Conservation (phyloP, 2,113 vertebrate genomes). For the Paramisgurnus dabryanus region DNA sequence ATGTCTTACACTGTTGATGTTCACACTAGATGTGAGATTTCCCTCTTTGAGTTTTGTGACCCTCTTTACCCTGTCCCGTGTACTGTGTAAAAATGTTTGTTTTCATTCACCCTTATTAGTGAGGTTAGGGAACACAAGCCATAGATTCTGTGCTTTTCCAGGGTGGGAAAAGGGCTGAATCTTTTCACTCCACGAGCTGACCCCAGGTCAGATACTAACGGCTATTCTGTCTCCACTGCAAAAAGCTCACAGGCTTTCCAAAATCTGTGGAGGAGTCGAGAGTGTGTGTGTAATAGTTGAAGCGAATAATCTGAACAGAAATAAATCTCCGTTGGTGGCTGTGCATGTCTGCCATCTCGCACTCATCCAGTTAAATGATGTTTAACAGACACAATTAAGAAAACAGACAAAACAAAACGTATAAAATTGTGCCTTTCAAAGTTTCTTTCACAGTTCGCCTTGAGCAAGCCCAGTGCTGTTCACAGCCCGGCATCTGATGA, state of each 20-base stretch:
- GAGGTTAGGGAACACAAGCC: slow-evolving; percentile 44
- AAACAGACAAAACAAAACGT: slow-evolving; percentile 53
- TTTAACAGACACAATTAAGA: slow-evolving; percentile 66
- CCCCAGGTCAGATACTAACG: slow-evolving; percentile 37
- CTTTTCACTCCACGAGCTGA: slow-evolving; percentile 29
- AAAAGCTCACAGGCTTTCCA: slow-evolving; percentile 66
- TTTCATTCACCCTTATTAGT: slow-evolving; percentile 41
- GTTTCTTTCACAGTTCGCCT: slow-evolving; percentile 55
- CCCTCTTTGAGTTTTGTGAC: slow-evolving; percentile 24
- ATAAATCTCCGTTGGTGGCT: slow-evolving; percentile 71
- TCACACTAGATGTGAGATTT: slow-evolving; percentile 32
- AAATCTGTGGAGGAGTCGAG: slow-evolving; percentile 33
- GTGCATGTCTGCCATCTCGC: slow-evolving; percentile 62
- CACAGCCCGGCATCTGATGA: slow-evolving; percentile 60
- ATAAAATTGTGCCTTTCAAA: slow-evolving; percentile 61
- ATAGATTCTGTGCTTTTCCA: slow-evolving; percentile 57
- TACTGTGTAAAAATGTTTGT: slow-evolving; percentile 48
- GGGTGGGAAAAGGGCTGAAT: slow-evolving; percentile 38
- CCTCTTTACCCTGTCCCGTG: slow-evolving; percentile 53
- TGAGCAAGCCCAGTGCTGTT: slow-evolving; percentile 55
- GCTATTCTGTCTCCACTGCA: slow-evolving; percentile 68
- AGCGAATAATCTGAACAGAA: slow-evolving; percentile 56
- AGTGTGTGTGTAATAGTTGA: slow-evolving; percentile 28
- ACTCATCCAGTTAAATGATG: slow-evolving; percentile 69
- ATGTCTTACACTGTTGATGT: slow-evolving; percentile 58